Conservation (phyloP, 2,113 vertebrate species). For the Micromys minutus region DNA sequence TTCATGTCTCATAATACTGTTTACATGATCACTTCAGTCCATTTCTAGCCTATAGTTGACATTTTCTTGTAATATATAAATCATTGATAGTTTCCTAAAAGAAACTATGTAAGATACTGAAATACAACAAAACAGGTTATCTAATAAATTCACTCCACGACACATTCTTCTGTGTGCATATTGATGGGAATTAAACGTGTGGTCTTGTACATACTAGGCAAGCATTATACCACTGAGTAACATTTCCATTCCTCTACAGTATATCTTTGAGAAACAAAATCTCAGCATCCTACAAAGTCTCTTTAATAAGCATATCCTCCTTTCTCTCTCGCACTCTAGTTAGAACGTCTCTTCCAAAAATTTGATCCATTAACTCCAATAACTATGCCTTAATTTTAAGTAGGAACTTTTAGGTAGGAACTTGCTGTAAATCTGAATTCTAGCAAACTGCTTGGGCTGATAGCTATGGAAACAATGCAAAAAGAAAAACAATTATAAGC, state of each 20-base stretch:
- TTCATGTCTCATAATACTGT: conserved; percentile 33
- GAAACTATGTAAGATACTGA: conserved; percentile 53
- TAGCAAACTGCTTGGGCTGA: background rate
- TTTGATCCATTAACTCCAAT: background rate
- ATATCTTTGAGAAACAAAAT: background rate
- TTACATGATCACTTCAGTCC: conserved; percentile 42
- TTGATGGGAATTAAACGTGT: background rate
- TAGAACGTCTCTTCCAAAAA: conserved; percentile 37
- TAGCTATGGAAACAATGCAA: conserved; percentile 1
- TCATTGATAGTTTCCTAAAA: conserved; percentile 52
- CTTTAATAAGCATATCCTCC: background rate
- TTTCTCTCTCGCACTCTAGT: background rate
- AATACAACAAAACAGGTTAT: conserved; percentile 48
- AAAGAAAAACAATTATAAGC: conserved; percentile 27
- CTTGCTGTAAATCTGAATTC: conserved; percentile 52
- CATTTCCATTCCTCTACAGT: background rate
- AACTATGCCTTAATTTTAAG: background rate
- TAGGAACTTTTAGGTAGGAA: background rate
- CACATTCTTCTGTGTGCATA: background rate
- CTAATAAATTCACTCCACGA: conserved; percentile 34
- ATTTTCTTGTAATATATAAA: conserved; percentile 26
- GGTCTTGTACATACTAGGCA: background rate
- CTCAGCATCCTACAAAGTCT: background rate
- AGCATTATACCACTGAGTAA: background rate
- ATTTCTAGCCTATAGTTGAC: conserved; percentile 27